Evolutionary conservation across 2,888 invertebrate species (phyloP).

Genomic region (Diachrysia chrysitis): DNA sequence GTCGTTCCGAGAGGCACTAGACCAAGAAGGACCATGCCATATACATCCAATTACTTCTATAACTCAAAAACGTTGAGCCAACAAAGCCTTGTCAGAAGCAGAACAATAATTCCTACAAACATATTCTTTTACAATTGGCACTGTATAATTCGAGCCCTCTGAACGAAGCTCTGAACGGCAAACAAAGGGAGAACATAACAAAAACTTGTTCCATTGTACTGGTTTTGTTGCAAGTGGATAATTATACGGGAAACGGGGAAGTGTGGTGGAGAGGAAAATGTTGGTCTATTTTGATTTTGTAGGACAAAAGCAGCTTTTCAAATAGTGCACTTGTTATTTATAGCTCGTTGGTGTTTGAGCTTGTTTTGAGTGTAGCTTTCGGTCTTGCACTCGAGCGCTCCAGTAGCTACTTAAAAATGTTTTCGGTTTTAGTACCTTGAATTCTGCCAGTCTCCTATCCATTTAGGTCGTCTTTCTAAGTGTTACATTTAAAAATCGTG

Average conservation of each 20-base stretch:
- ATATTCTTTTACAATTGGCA: background rate
- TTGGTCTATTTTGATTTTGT: conserved; percentile 9
- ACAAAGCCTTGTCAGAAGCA: background rate
- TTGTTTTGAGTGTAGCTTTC: too few relatives aligned
- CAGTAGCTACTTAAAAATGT: too few relatives aligned
- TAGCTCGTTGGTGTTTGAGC: background rate
- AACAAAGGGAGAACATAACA: conserved; percentile 37
- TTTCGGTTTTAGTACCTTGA: too few relatives aligned
- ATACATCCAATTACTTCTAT: too few relatives aligned
- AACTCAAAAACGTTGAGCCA: background rate
- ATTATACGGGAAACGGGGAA: conserved; percentile 34
- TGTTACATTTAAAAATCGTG: too few relatives aligned
- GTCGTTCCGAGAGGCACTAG: too few relatives aligned
- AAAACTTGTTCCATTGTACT: conserved; percentile 40
- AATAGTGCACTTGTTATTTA: background rate
- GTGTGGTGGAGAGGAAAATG: conserved; percentile 21
- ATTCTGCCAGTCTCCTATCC: too few relatives aligned
- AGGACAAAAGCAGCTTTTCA: background rate
- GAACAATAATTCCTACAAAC: background rate
- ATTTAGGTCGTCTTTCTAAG: too few relatives aligned
- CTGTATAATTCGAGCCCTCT: background rate
- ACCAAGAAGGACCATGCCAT: too few relatives aligned
- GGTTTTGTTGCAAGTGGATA: conserved; percentile 47
- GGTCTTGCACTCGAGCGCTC: too few relatives aligned
- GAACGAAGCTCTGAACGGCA: background rate